A percentile compares a stretch with the other conserved stretches of the same genome.
phyloP scores from a whole-genome alignment of 2,113 vertebrate genomes.

The Choloepus hoffmanni region DNA sequence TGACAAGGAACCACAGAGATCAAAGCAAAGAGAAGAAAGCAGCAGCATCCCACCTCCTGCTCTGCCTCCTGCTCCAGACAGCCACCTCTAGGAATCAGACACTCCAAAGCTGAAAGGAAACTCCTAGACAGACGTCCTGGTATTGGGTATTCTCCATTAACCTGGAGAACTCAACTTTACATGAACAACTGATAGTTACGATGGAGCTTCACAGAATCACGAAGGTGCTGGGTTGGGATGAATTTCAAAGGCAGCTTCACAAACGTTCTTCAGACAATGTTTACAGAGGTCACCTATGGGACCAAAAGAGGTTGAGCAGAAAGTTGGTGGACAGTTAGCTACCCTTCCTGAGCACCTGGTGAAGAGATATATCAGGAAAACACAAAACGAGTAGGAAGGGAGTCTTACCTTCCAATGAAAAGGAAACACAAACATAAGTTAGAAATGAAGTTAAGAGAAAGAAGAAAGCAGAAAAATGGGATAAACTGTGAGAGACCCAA shows the following conservation, averaged over 20 bases:
- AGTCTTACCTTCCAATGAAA: neutral
- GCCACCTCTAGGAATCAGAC: neutral
- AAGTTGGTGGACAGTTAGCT: neutral
- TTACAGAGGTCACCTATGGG: neutral
- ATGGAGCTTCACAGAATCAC: neutral
- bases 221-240: neutral
- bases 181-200: neutral
- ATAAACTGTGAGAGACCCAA: neutral
- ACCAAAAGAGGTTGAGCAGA: neutral
- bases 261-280: neutral
- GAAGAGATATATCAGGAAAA: neutral
- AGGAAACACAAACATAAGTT: neutral
- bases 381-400: neutral
- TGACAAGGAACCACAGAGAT: neutral
- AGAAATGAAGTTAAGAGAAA: neutral
- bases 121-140: neutral
- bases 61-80: neutral
- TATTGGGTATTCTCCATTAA: neutral
- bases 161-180: neutral
- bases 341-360: neutral
- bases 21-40: neutral
- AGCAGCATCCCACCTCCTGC: neutral
- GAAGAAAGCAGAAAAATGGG: neutral
- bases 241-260: neutral
- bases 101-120: neutral